phyloP scores from a whole-genome alignment of 2,113 vertebrate genomes.

The human (Homo sapiens) region DNA sequence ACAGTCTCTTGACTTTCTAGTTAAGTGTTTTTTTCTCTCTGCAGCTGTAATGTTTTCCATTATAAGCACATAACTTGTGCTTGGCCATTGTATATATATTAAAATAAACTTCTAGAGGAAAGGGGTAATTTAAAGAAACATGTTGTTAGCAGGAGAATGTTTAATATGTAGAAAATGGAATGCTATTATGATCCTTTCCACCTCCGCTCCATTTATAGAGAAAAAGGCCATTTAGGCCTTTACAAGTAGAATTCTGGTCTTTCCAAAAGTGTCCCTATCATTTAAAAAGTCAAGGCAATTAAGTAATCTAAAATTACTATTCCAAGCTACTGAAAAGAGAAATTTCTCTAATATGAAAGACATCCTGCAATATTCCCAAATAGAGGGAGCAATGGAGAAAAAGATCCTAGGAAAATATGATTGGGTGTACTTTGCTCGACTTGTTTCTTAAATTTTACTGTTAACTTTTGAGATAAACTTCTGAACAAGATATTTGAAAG shows the following conservation, averaged over 20 bases:
- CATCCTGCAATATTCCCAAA: neutral
- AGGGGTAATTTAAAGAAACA: neutral
- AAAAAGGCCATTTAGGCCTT: neutral
- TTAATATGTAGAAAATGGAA: neutral
- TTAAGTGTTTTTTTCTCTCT: neutral
- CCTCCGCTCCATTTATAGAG: neutral
- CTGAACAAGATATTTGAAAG: conserved; percentile 9
- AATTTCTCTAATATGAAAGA: neutral
- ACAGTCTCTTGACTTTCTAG: neutral
- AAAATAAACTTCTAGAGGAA: conserved; percentile 8
- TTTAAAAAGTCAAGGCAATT: conserved; percentile 40
- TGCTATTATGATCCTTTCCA: neutral
- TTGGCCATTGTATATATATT: neutral
- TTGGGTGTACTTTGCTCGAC: neutral
- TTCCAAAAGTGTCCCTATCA: neutral
- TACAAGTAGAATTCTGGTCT: neutral
- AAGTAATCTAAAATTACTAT: conserved; percentile 37
- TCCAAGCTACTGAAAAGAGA: neutral
- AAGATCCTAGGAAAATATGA: neutral
- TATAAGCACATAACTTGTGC: neutral
- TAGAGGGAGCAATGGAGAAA: neutral
- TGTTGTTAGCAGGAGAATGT: neutral
- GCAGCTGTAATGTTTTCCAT: neutral
- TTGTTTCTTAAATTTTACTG: conserved; percentile 2
- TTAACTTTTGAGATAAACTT: conserved; percentile 34